These are phyloP conservation scores for Brachionus paranguensis DNA, from an alignment of 1,140 invertebrate genomes.

Conservation along the genomic window DNA sequence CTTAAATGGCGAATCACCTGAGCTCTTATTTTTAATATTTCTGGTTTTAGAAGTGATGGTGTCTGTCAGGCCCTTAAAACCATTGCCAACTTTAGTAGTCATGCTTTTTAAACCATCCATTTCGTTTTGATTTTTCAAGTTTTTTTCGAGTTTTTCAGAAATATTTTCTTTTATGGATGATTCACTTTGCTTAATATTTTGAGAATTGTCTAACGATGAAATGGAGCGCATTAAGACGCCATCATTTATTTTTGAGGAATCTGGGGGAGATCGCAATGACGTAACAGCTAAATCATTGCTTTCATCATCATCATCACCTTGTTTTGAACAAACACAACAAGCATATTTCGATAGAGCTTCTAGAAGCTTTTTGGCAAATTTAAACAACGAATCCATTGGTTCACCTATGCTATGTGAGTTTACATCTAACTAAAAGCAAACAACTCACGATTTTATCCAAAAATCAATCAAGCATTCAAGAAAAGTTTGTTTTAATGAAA, in stretches of 20 bases:
- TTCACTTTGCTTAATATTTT: background rate
- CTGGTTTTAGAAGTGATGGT: background rate
- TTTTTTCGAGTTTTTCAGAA: background rate
- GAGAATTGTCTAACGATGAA: background rate
- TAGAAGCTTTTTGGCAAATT: background rate
- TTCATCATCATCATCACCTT: background rate
- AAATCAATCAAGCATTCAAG: background rate
- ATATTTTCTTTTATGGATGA: background rate
- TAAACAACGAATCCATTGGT: background rate
- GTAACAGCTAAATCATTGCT: background rate
- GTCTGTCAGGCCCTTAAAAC: conserved; percentile 2
- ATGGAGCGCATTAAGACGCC: background rate
- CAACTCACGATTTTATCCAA: background rate
- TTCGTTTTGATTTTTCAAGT: background rate
- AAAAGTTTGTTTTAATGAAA: background rate
- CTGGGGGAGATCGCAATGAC: background rate
- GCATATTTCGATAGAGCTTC: background rate
- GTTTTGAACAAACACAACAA: background rate
- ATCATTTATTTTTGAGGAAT: conserved; percentile 3
- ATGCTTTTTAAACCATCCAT: conserved; percentile 1
- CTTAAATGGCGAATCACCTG: background rate
- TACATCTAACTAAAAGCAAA: background rate
- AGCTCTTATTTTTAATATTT: background rate
- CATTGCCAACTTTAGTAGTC: conserved; percentile 15
- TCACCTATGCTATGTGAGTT: background rate